Conservation (phyloP, 37 sponge, comb jelly and placozoan species). For the Beroe ovata region DNA sequence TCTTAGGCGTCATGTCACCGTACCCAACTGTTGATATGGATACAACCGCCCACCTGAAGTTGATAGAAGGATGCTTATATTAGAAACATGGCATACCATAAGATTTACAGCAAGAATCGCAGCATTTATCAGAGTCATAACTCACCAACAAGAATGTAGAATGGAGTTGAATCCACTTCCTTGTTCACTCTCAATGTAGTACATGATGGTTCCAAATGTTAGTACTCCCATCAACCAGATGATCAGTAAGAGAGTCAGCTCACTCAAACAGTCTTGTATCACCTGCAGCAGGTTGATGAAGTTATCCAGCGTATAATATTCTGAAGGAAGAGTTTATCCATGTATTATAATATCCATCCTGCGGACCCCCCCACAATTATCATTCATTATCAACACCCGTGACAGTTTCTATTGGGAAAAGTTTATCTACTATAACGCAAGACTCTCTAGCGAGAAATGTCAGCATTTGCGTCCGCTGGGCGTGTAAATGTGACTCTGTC, state of each 20-base stretch:
- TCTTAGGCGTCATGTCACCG: constrained; percentile 26
- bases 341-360: too few relatives aligned
- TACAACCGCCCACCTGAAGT: constrained; percentile 46
- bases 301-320: too few relatives aligned
- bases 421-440: too few relatives aligned
- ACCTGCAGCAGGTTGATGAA: too few relatives aligned
- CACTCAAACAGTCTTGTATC: constrained; percentile 38
- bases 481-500: too few relatives aligned
- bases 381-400: too few relatives aligned
- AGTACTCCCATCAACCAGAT: constrained; percentile 56
- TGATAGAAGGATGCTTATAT: neutral
- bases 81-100: neutral
- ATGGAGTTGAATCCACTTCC: constrained; percentile 13
- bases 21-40: constrained; percentile 46
- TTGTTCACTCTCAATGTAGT: constrained; percentile 37
- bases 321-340: too few relatives aligned
- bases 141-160: constrained; percentile 31
- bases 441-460: too few relatives aligned
- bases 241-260: constrained; percentile 22
- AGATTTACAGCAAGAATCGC: neutral
- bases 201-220: constrained; percentile 46
- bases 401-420: too few relatives aligned
- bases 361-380: too few relatives aligned
- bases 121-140: neutral
- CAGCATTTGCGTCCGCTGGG: too few relatives aligned